phyloP scores from a whole-genome alignment of 2,797 vertebrate species.

The Vultur gryphus region DNA sequence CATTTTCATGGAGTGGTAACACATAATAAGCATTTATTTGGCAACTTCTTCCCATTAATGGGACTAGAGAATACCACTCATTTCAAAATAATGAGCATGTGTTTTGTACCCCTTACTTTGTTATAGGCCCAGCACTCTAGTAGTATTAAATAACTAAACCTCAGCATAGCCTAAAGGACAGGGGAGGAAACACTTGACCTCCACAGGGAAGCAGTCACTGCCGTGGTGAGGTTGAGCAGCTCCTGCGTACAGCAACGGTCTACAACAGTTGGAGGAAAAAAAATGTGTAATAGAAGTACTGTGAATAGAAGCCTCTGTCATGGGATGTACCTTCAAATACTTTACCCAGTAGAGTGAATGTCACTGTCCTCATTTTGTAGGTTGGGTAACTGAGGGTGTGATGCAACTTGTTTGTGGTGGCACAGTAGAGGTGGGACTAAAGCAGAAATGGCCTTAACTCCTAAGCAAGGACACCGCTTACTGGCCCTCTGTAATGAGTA shows the following conservation, averaged over 20 bases:
- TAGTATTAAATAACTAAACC: neutral
- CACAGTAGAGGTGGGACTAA: neutral
- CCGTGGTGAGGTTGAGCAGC: neutral
- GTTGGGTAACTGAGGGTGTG: neutral
- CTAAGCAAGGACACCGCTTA: neutral
- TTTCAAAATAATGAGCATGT: neutral
- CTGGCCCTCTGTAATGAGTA: neutral
- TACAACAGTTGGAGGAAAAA: neutral
- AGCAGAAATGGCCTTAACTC: neutral
- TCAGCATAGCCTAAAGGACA: neutral
- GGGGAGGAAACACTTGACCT: neutral
- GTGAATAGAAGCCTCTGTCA: neutral
- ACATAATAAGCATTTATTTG: neutral
- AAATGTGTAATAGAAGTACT: neutral
- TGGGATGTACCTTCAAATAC: neutral
- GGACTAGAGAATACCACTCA: neutral
- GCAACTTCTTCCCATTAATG: neutral
- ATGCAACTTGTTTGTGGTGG: neutral
- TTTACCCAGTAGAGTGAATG: neutral
- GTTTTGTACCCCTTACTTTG: neutral
- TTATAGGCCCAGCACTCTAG: neutral
- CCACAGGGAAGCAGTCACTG: neutral
- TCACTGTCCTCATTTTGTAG: neutral
- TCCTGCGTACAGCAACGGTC: neutral
- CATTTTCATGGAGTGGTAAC: neutral